These are phyloP conservation scores for Natator depressus DNA, from an alignment of 2,113 vertebrate genomes.

Conservation along the genomic window DNA sequence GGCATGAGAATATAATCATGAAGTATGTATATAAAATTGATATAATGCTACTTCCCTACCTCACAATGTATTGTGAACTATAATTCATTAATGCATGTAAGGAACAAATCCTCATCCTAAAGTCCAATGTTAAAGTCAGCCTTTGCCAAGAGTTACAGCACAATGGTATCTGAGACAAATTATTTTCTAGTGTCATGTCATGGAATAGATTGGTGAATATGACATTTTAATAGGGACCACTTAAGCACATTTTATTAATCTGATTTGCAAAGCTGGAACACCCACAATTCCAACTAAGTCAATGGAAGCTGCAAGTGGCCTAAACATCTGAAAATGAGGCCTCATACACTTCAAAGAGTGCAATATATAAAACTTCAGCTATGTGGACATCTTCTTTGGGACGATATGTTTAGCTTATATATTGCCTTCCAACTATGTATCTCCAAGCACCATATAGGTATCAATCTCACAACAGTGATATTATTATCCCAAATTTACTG, in stretches of 20 bases:
- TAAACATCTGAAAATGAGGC: background rate
- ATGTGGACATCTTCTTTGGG: background rate
- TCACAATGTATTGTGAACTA: background rate
- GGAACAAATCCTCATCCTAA: background rate
- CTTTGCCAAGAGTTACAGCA: background rate
- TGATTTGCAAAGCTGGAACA: background rate
- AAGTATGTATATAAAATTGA: background rate
- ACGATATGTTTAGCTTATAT: background rate
- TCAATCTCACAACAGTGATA: background rate
- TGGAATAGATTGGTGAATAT: background rate
- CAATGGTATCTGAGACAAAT: background rate
- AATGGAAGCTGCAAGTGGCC: fast-evolving
- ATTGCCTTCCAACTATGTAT: background rate
- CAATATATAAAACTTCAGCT: background rate
- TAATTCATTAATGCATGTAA: background rate
- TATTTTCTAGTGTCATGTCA: background rate
- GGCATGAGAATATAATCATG: background rate
- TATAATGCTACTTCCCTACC: background rate
- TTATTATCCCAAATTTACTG: background rate
- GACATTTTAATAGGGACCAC: background rate
- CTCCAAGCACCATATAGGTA: background rate
- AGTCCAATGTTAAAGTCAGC: background rate
- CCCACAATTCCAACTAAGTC: background rate
- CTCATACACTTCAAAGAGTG: background rate
- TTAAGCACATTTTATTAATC: background rate